Conservation (phyloP, 2,113 vertebrate species). For the Perca schrenkii region DNA sequence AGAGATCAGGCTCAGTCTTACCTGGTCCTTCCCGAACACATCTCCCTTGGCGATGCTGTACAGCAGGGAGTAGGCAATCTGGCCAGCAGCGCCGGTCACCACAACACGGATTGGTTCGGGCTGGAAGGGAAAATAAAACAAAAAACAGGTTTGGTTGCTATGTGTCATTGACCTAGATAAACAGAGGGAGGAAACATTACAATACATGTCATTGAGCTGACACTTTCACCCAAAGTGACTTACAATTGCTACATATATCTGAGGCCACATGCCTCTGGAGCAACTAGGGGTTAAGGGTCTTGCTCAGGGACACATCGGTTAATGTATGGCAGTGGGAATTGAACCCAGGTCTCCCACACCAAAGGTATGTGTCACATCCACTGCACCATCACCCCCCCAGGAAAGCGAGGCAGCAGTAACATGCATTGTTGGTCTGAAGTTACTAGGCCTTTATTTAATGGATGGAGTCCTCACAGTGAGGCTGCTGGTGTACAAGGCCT, state of each 20-base stretch:
- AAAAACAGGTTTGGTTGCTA: not conserved
- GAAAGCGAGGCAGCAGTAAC: not conserved
- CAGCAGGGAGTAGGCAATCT: conserved; percentile 97
- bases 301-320: too few relatives aligned
- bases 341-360: too few relatives aligned
- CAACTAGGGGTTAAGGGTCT: too few relatives aligned
- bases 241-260: too few relatives aligned
- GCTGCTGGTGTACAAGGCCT: not conserved
- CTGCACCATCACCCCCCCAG: too few relatives aligned
- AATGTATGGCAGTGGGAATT: too few relatives aligned
- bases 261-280: too few relatives aligned
- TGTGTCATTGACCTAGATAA: not conserved
- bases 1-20: conserved; percentile 53
- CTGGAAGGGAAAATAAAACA: conserved; percentile 71
- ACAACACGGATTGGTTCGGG: conserved; percentile 92
- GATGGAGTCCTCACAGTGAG: not conserved
- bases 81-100: conserved; percentile 96
- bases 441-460: not conserved
- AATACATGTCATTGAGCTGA: too few relatives aligned
- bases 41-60: conserved; percentile 97
- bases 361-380: too few relatives aligned
- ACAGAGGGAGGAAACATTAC: too few relatives aligned
- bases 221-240: too few relatives aligned
- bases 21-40: conserved; percentile 98
- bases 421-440: not conserved